Conservation (phyloP, 2,797 vertebrate species). For the Synanceia verrucosa region DNA sequence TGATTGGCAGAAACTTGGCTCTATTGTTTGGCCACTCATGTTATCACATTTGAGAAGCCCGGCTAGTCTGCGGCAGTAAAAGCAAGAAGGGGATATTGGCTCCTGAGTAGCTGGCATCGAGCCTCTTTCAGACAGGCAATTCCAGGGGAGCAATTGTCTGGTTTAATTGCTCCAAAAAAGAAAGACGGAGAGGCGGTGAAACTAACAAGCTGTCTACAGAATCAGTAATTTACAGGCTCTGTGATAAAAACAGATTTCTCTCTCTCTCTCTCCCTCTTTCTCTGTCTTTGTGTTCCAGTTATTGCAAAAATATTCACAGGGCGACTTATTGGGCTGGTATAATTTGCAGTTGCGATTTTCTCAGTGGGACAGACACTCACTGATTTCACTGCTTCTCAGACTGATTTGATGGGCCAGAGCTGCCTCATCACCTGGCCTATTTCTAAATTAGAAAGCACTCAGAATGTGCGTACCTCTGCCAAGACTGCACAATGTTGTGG, state of each 20-base stretch:
- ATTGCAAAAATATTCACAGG: slow-evolving; percentile 58
- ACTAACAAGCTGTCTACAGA: slow-evolving; percentile 83
- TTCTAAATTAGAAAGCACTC: slow-evolving; percentile 30
- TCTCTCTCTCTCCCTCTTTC: slow-evolving; percentile 2
- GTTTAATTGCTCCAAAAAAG: slow-evolving; percentile 81
- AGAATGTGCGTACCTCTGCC: not conserved
- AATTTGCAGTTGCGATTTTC: slow-evolving; percentile 59
- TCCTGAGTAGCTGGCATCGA: slow-evolving; percentile 72
- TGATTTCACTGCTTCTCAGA: slow-evolving; percentile 52
- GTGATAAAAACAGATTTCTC: slow-evolving; percentile 69
- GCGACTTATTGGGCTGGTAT: slow-evolving; percentile 42
- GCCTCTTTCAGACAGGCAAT: slow-evolving; percentile 73
- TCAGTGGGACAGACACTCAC: slow-evolving; percentile 34
- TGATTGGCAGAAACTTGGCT: slow-evolving; percentile 78
- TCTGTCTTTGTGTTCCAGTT: slow-evolving; percentile 46
- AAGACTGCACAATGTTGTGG: not conserved
- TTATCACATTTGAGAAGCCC: slow-evolving; percentile 69
- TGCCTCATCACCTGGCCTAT: slow-evolving; percentile 41
- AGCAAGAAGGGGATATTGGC: slow-evolving; percentile 70
- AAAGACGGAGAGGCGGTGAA: slow-evolving; percentile 71
- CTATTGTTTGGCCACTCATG: slow-evolving; percentile 69
- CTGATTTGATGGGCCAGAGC: slow-evolving; percentile 46
- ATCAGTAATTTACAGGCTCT: slow-evolving; percentile 75
- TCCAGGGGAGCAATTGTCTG: slow-evolving; percentile 78
- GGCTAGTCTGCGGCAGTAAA: slow-evolving; percentile 67